Conservation (phyloP, 2,888 invertebrate genomes). For the Lithosia quadra region DNA sequence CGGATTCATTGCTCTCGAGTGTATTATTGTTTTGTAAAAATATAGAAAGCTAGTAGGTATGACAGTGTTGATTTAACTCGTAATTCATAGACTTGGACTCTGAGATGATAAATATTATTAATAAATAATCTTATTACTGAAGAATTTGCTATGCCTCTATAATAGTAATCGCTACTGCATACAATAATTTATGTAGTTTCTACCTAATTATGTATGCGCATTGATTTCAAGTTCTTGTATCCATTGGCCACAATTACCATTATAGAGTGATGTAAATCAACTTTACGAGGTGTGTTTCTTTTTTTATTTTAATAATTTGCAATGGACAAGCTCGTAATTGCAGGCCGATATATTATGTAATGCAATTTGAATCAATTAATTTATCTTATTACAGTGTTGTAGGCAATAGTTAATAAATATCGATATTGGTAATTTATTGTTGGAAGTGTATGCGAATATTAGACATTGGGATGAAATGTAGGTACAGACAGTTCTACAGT, state of each 20-base stretch:
- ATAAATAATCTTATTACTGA: not conserved
- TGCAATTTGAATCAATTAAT: not conserved
- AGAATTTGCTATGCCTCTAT: not conserved
- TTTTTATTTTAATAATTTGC: conserved; percentile 18
- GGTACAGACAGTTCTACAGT: not conserved
- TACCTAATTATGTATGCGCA: conserved; percentile 14
- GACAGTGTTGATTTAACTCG: not conserved
- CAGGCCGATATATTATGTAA: not conserved
- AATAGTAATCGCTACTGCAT: not conserved
- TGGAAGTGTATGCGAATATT: not conserved
- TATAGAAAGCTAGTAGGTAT: no score
- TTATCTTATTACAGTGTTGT: not conserved
- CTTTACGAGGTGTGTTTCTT: conserved; percentile 22
- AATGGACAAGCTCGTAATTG: not conserved
- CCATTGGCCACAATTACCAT: conserved; percentile 34
- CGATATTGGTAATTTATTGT: no score
- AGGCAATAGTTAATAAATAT: no score
- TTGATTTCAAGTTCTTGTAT: conserved; percentile 27
- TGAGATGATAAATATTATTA: no score
- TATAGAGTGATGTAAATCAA: conserved; percentile 56
- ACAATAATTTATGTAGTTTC: conserved; percentile 9
- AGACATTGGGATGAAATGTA: not conserved
- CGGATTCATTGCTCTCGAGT: no score
- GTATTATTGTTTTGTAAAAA: no score
- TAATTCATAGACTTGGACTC: no score